Conservation (phyloP, 1,140 invertebrate genomes). For the Drosophila sturtevanti region DNA sequence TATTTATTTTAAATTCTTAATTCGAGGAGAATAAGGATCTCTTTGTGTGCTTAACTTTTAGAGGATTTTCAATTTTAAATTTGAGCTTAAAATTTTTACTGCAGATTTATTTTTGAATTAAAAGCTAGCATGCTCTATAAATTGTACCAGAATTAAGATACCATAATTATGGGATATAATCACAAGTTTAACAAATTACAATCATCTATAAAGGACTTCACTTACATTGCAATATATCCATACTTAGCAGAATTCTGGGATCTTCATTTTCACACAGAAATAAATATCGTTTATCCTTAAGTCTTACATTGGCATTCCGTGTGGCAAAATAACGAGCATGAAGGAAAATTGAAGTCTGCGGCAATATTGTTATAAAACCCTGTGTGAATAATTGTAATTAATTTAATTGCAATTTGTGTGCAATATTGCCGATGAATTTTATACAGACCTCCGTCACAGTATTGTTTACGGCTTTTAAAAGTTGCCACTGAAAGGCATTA, state of each 20-base stretch:
- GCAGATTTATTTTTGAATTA: no score
- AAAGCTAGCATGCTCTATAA: no score
- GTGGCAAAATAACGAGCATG: conserved; percentile 76
- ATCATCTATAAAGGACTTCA: conserved; percentile 13
- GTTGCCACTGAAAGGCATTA: conserved; percentile 31
- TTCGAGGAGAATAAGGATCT: no score
- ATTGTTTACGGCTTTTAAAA: conserved; percentile 48
- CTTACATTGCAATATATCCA: conserved; percentile 75
- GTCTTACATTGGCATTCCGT: conserved; percentile 65
- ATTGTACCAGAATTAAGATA: no score
- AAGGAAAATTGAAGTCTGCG: conserved; percentile 55
- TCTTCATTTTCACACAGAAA: conserved; percentile 73
- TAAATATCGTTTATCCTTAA: conserved; percentile 76
- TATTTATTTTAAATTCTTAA: no score
- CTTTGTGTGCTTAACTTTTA: no score
- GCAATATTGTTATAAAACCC: conserved; percentile 72
- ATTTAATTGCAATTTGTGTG: not conserved
- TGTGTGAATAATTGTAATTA: not conserved
- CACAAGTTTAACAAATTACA: no score
- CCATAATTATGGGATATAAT: no score
- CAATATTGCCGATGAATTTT: not conserved
- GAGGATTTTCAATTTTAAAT: no score
- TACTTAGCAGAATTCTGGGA: conserved; percentile 52
- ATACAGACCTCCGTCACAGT: conserved; percentile 49
- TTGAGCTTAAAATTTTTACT: no score